A percentile compares a stretch with the other conserved stretches of the same genome.
phyloP scores from a whole-genome alignment of 2,113 vertebrate species.

The Paratilapia polleni region DNA sequence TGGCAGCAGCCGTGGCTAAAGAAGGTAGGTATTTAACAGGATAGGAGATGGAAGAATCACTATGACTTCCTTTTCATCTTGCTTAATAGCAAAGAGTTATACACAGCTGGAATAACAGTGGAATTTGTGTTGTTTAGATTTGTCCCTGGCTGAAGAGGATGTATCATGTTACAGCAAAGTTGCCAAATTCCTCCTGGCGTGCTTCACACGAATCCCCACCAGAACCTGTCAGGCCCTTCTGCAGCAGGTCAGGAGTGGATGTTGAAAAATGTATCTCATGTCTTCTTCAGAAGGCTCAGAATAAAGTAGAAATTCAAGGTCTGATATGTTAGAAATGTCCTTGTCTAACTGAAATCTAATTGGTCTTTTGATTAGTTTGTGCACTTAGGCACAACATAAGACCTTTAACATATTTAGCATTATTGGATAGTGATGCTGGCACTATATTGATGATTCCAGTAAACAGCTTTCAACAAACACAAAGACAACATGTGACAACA shows the following conservation, averaged over 20 bases:
- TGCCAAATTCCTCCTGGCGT: constrained; percentile 77
- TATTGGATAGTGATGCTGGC: rapidly evolving
- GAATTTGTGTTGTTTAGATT: constrained; percentile 57
- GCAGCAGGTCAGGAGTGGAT: constrained; percentile 74
- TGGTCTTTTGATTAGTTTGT: neutral
- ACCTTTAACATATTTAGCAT: neutral
- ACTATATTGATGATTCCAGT: neutral
- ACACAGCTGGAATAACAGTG: neutral
- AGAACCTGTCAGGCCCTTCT: constrained; percentile 78
- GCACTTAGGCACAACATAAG: neutral
- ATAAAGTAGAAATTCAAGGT: neutral
- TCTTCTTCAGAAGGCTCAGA: neutral
- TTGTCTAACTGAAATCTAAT: neutral
- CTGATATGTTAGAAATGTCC: neutral
- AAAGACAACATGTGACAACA: neutral
- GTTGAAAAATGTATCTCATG: neutral
- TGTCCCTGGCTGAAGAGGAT: constrained; percentile 69
- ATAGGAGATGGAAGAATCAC: neutral
- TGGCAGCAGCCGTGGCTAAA: constrained; percentile 72
- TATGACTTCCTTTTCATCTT: neutral
- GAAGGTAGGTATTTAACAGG: constrained; percentile 66
- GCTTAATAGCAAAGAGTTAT: no score
- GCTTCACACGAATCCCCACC: constrained; percentile 76
- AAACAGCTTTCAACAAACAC: neutral
- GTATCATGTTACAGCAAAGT: constrained; percentile 62